Evolutionary conservation across 1,140 invertebrate species (phyloP).

Genomic region (Microplitis demolitor): DNA sequence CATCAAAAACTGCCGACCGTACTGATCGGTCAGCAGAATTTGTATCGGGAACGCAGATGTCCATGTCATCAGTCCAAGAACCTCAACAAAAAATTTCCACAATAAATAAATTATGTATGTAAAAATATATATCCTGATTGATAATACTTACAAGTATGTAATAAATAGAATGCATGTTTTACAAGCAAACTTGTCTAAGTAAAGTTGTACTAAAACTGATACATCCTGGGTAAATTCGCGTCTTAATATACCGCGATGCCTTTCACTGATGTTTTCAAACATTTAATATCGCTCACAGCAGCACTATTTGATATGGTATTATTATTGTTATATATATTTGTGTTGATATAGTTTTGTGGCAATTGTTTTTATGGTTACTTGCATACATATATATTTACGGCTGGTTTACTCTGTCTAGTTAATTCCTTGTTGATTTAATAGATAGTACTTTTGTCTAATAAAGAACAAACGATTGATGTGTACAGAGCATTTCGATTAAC

Average conservation of each 20-base stretch:
- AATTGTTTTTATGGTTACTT: too few relatives aligned
- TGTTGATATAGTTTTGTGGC: too few relatives aligned
- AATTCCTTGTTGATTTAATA: too few relatives aligned
- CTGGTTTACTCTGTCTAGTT: too few relatives aligned
- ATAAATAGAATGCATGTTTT: conserved; percentile 30
- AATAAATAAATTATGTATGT: background rate
- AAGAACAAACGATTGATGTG: too few relatives aligned
- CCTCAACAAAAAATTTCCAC: background rate
- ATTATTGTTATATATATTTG: too few relatives aligned
- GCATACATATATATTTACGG: too few relatives aligned
- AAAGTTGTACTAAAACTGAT: conserved; percentile 53
- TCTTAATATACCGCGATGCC: conserved; percentile 58
- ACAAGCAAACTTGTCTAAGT: conserved; percentile 17
- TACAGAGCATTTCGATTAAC: too few relatives aligned
- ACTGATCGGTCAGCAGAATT: conserved; percentile 36
- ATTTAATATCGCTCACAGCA: background rate
- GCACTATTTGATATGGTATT: too few relatives aligned
- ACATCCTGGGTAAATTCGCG: conserved; percentile 54
- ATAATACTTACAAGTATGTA: conserved; percentile 31
- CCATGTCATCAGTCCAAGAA: conserved; percentile 44
- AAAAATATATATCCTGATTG: too few relatives aligned
- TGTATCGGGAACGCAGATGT: conserved; percentile 43
- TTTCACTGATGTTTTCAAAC: conserved; percentile 50
- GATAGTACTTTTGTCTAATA: too few relatives aligned
- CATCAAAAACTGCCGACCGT: conserved; percentile 35